Evolutionary conservation across 2,888 invertebrate species (phyloP), one percentile per base, ranked within the genome.

Genomic region (Scotopteryx bipunctaria): DNA sequence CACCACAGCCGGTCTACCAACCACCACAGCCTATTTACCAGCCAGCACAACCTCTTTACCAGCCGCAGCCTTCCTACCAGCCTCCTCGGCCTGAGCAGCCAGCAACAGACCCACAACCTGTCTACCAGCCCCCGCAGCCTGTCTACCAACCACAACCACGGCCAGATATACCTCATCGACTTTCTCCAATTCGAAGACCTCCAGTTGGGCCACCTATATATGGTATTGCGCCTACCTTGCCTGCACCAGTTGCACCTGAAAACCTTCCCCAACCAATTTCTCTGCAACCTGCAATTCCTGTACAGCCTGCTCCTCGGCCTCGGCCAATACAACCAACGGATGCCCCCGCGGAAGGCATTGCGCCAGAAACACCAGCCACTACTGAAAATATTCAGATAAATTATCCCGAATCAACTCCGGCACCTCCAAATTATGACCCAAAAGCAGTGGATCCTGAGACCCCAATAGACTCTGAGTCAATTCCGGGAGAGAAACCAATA

Each of bases 201-300:
- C n/a, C n/a, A n/a, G n/a, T n/a, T n/a, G n/a, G n/a, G n/a, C 6
- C 35, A 21, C 38, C 40, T n/a, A 11, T 27, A 9, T 9, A 11
- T 31, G 19, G 2, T 15, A 17, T 21, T 13, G 6, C 36, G 9
- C 11, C 21, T 13, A 16, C 51, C 21, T 9, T 41, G 2, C 43
- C 42, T 13, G 13, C 5, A 17, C n/a, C 37, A 27, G 25, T 27
- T 9, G 32, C 27, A 23, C 31, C 32, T 9, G 32, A 38, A 25
- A 43, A 17, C 0, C 25, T 25, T 33, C 31, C 25, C 8, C 16
- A 40, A 16, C 35, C 52, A 1, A 32, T 33, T 31, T 6, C 43
- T 3, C 43, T 43, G 13, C 32, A 47, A 35, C 23, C 50, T n/a
- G 33, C 46, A 14, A 13, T 31, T 9, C 36, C 33, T 9, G 2